Percentiles rank a stretch among this genome's conserved stretches.
phyloP scores from a whole-genome alignment of 2,888 invertebrate genomes.

The Lomographa bimaculata region DNA sequence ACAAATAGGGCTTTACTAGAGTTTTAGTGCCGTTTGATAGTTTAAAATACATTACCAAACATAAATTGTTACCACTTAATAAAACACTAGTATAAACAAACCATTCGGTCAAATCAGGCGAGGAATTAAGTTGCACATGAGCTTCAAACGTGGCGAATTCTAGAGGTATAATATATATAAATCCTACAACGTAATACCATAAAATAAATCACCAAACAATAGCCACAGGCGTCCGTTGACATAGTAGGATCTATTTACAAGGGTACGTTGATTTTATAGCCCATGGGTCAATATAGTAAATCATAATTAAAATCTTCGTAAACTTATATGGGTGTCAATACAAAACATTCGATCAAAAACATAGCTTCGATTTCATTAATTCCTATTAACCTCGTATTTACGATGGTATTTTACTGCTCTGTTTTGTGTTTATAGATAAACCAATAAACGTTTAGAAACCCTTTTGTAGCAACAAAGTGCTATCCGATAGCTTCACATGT shows the following conservation, averaged over 20 bases:
- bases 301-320: constrained; percentile 41
- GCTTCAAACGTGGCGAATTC: too few relatives aligned
- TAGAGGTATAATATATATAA: too few relatives aligned
- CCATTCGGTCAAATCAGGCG: too few relatives aligned
- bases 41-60: too few relatives aligned
- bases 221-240: constrained; percentile 45
- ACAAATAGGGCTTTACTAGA: not conserved
- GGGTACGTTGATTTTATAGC: constrained; percentile 43
- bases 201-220: constrained; percentile 57
- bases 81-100: too few relatives aligned
- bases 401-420: constrained; percentile 14
- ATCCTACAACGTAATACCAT: constrained; percentile 28
- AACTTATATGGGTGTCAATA: constrained; percentile 40
- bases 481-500: constrained; percentile 30
- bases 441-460: constrained; percentile 39
- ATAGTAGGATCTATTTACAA: constrained; percentile 46
- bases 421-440: constrained; percentile 28
- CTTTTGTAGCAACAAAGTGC: constrained; percentile 28
- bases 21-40: constrained; percentile 1
- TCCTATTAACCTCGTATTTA: constrained; percentile 27
- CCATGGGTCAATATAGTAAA: constrained; percentile 40
- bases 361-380: constrained; percentile 21
- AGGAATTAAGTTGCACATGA: too few relatives aligned
- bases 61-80: too few relatives aligned
- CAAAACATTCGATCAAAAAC: constrained; percentile 24